Evolutionary conservation across 2,797 vertebrate species (phyloP).

Genomic region (Neopelma chrysocephalum): DNA sequence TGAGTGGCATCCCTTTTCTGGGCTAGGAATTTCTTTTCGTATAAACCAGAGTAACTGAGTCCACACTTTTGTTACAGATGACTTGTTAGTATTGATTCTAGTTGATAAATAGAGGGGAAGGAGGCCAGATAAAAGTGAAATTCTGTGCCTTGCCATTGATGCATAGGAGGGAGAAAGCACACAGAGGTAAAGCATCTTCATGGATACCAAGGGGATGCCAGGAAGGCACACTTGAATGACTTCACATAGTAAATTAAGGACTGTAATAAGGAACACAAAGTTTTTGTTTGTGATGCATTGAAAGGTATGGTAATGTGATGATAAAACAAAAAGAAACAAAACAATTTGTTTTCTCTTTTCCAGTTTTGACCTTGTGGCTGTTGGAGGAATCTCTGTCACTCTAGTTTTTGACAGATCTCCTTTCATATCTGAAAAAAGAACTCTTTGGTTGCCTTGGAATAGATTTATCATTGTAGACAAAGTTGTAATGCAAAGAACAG

Average conservation of each 20-base stretch:
- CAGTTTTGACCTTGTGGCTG: slow-evolving; percentile 93
- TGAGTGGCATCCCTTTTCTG: neutral
- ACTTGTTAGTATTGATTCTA: neutral
- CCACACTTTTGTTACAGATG: neutral
- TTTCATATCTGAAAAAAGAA: slow-evolving; percentile 89
- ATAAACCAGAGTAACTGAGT: neutral
- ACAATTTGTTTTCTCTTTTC: slow-evolving; percentile 49
- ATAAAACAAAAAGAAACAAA: neutral
- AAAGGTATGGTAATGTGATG: neutral
- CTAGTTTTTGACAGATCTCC: slow-evolving; percentile 94
- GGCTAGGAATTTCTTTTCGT: neutral
- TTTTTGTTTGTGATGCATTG: neutral
- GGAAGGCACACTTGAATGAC: neutral
- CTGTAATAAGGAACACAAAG: neutral
- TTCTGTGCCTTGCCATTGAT: neutral
- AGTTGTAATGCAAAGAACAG: slow-evolving; percentile 88
- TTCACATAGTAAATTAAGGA: neutral
- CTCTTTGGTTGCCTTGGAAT: slow-evolving; percentile 94
- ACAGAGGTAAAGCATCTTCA: neutral
- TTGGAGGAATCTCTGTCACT: slow-evolving; percentile 89
- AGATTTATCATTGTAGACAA: slow-evolving; percentile 92
- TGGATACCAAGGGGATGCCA: neutral
- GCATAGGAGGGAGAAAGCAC: neutral
- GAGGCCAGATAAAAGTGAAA: neutral
- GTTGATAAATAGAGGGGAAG: neutral